These are phyloP conservation scores for Pentamera pediparva DNA, from an alignment of 53 echinoderm and acorn worm genomes.

Conservation along the genomic window DNA sequence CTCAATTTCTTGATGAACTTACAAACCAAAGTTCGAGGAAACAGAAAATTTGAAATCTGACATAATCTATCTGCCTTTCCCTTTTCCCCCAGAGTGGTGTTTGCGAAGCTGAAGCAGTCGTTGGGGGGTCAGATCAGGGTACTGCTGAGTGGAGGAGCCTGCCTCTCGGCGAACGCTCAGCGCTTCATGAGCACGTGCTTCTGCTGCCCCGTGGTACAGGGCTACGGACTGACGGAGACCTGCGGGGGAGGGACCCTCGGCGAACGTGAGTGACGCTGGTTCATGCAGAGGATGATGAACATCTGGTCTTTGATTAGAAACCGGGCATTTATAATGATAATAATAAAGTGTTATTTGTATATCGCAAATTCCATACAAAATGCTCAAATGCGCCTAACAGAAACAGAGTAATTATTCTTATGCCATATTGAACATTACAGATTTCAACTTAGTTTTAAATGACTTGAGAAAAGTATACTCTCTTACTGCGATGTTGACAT, in stretches of 20 bases:
- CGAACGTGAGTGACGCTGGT: conserved; percentile 62
- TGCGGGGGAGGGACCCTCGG: conserved; percentile 74
- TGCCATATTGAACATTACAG: too few relatives aligned
- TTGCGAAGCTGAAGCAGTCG: conserved; percentile 61
- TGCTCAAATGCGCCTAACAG: too few relatives aligned
- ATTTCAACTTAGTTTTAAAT: too few relatives aligned
- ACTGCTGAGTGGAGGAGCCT: conserved; percentile 77
- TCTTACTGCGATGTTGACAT: too few relatives aligned
- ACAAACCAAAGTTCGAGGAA: too few relatives aligned
- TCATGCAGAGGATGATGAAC: neutral
- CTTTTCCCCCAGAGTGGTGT: conserved; percentile 50
- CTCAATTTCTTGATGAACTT: too few relatives aligned
- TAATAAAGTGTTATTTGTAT: neutral
- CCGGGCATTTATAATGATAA: neutral
- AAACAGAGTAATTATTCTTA: too few relatives aligned
- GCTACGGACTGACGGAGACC: conserved; percentile 86
- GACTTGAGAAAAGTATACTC: too few relatives aligned
- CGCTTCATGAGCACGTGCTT: conserved; percentile 78
- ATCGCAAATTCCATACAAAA: too few relatives aligned
- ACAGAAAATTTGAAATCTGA: too few relatives aligned
- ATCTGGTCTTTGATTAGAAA: neutral
- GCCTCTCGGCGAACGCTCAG: conserved; percentile 64
- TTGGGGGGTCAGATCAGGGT: conserved; percentile 67
- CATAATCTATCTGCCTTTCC: neutral
- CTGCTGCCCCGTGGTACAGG: conserved; percentile 72